Evolutionary conservation across 2,113 vertebrate genomes (phyloP).

Genomic region (Chlorodrepanis virens): DNA sequence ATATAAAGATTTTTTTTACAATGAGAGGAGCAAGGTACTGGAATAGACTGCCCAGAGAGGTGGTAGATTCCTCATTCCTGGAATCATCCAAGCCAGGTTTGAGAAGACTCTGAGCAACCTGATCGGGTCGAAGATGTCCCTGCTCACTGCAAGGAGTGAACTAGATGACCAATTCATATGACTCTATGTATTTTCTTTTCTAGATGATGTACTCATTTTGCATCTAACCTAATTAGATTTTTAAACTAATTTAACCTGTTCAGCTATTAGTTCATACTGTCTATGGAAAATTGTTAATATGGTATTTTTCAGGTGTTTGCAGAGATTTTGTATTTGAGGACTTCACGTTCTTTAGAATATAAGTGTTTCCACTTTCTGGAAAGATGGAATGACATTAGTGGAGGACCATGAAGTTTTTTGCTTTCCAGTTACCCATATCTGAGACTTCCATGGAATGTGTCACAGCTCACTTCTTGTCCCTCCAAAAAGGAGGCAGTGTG

Average conservation of each 20-base stretch:
- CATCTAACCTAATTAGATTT: not conserved
- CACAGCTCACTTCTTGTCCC: not conserved
- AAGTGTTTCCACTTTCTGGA: not conserved
- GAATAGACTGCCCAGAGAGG: not conserved
- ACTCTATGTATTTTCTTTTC: not conserved
- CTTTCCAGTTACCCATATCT: not conserved
- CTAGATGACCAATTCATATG: not conserved
- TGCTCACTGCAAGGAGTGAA: not conserved
- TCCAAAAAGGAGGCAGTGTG: not conserved
- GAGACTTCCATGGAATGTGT: not conserved
- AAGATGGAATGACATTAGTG: not conserved
- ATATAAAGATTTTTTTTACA: not conserved
- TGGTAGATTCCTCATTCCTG: not conserved
- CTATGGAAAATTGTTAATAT: not conserved
- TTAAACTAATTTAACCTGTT: too few species aligned
- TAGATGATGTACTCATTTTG: not conserved
- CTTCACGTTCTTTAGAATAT: not conserved
- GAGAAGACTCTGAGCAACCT: not conserved
- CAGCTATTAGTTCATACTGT: not conserved
- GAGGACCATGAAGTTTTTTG: not conserved
- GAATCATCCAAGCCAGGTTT: not conserved
- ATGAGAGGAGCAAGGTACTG: not conserved
- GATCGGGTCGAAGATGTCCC: not conserved
- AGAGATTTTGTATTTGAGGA: not conserved
- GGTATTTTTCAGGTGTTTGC: not conserved